Evolutionary conservation across 2,113 vertebrate genomes (phyloP).

Genomic region (Vombatus ursinus): DNA sequence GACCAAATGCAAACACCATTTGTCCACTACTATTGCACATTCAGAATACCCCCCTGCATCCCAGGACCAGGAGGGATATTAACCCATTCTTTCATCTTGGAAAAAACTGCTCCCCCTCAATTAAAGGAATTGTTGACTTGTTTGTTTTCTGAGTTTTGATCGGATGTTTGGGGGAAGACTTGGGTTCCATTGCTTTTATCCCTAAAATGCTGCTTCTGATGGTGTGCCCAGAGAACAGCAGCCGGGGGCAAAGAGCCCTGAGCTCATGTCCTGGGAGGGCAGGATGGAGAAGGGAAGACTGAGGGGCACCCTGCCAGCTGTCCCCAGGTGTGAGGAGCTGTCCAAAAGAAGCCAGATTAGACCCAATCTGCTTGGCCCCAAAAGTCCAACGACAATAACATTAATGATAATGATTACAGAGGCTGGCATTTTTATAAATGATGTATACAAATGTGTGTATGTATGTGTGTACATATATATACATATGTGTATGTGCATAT

Average conservation of each 20-base stretch:
- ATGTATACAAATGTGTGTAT: not conserved
- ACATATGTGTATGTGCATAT: no score
- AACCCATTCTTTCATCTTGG: not conserved
- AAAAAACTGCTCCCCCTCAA: constrained; percentile 9
- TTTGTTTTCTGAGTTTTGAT: no score
- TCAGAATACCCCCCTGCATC: not conserved
- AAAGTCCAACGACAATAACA: accelerated
- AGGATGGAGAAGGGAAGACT: not conserved
- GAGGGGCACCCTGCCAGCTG: not conserved
- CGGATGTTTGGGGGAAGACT: not conserved
- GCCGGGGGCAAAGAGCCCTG: no score
- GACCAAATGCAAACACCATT: not conserved
- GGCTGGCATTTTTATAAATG: not conserved
- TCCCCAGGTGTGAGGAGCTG: no score
- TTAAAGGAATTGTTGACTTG: not conserved
- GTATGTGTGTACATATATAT: no score
- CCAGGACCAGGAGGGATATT: constrained; percentile 36
- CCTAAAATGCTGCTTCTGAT: not conserved
- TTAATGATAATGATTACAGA: accelerated
- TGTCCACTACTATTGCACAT: not conserved
- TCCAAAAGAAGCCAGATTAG: no score
- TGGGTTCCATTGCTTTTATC: not conserved
- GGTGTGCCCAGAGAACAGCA: not conserved
- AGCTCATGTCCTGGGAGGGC: not conserved
- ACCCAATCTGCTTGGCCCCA: not conserved